Evolutionary conservation across 2,888 invertebrate genomes (phyloP), one percentile per base, ranked within the genome.

Genomic region (Andrena chrysosceles): DNA sequence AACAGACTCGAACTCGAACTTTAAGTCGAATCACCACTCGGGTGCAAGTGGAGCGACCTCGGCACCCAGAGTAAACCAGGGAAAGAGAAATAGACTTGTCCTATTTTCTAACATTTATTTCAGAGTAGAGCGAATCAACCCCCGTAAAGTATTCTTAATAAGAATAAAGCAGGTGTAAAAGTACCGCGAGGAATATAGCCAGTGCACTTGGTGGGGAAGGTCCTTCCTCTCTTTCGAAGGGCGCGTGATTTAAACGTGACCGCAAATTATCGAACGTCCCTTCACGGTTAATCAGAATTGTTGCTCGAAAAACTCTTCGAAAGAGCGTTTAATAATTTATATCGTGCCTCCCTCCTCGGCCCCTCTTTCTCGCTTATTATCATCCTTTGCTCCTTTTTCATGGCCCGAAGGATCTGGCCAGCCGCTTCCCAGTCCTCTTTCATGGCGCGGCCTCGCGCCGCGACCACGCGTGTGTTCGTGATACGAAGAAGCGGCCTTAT

Each of bases 401-500:
- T 23, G 16, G 23, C 2, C 52, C 42, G 35, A 35, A 29, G 20
- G 29, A 70, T 52, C 64, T 23, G 5, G 54, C 42, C 42, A 3
- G 67, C 8, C 26, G 54, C 20, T 49, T 23, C 35, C 20, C 52
- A 16, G 7, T 10, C 60, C n/a, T 59, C 16, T 33, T 23, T 54
- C 35, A 52, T 48, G 13, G 31, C 62, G 35, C 56, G 20, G 63
- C n/a, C 42, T 26, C 73, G 16, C 54, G 42, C 42, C 62, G 35
- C 20, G 60, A 62, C 75, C 67, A 59, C 81, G 74, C 72, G 66
- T 74, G 59, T 59, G 68, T 71, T 64, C 74, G 80, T 29, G 77
- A 83, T 82, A 81, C 87, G 78, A 66, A 76, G 71, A 83, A 63
- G 56, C 79, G 85, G 85, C 75, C 86, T 77, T 83, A 85, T 87